Evolutionary conservation across 1,140 invertebrate species (phyloP).

Genomic region (Penaeus vannamei): DNA sequence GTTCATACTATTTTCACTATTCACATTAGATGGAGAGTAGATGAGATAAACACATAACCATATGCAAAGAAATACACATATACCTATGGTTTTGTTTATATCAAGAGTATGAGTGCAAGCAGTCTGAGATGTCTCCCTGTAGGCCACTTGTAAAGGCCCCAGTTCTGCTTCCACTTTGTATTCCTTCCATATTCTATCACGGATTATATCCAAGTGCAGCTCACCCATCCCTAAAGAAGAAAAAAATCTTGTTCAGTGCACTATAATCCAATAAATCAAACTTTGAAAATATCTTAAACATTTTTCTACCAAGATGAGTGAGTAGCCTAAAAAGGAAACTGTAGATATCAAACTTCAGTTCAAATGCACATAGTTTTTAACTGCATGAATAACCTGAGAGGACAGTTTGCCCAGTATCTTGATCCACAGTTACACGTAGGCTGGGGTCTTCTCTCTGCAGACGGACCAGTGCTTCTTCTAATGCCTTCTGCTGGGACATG

Average conservation of each 20-base stretch:
- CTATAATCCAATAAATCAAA: not conserved
- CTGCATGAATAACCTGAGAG: slow-evolving; percentile 73
- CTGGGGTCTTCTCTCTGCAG: slow-evolving; percentile 95
- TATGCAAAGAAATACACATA: slow-evolving; percentile 33
- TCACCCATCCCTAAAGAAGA: slow-evolving; percentile 89
- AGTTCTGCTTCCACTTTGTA: slow-evolving; percentile 94
- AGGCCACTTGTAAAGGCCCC: slow-evolving; percentile 95
- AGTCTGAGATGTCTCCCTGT: slow-evolving; percentile 83
- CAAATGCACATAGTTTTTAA: not conserved
- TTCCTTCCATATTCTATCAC: slow-evolving; percentile 87
- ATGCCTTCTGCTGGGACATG: slow-evolving; percentile 79
- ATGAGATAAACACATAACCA: slow-evolving; percentile 56
- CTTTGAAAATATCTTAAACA: not conserved
- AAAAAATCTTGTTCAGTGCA: slow-evolving; percentile 37
- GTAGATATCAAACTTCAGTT: no score
- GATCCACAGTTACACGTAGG: slow-evolving; percentile 82
- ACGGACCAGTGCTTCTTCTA: slow-evolving; percentile 89
- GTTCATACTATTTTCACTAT: slow-evolving; percentile 34
- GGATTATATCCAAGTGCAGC: slow-evolving; percentile 95
- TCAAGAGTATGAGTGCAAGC: slow-evolving; percentile 74
- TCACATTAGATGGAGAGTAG: not conserved
- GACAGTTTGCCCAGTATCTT: slow-evolving; percentile 88
- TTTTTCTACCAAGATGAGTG: not conserved
- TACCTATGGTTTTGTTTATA: slow-evolving; percentile 80
- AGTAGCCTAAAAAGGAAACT: not conserved